Evolutionary conservation across 2,113 vertebrate genomes (phyloP).

Genomic region (Laticauda laticaudata): DNA sequence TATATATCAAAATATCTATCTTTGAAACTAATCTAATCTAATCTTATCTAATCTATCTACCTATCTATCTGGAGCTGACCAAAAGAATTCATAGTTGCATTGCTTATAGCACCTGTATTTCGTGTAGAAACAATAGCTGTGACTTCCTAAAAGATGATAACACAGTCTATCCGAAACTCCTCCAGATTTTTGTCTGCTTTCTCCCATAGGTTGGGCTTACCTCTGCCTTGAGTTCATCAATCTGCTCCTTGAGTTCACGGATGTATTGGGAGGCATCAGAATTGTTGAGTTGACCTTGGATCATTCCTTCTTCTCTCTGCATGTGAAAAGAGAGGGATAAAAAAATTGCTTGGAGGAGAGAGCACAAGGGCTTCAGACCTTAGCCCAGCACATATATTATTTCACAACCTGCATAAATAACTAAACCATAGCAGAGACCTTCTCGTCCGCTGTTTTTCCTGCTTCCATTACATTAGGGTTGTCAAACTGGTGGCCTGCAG

Average conservation of each 20-base stretch:
- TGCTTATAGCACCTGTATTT: background rate
- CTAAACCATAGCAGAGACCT: background rate
- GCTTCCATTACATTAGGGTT: background rate
- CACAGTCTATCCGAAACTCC: background rate
- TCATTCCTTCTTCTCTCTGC: constrained; percentile 89
- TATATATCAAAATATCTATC: too few relatives aligned
- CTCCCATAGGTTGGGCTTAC: constrained; percentile 60
- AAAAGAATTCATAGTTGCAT: background rate
- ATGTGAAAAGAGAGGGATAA: background rate
- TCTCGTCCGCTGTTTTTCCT: background rate
- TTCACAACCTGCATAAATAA: background rate
- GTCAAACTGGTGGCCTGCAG: too few relatives aligned
- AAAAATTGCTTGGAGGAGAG: background rate
- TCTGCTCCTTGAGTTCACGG: constrained; percentile 87
- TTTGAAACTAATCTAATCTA: too few relatives aligned
- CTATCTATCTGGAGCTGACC: too few relatives aligned
- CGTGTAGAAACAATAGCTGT: background rate
- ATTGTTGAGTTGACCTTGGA: constrained; percentile 91
- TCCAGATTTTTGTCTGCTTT: background rate
- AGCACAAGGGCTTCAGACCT: background rate
- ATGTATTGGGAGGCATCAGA: constrained; percentile 93
- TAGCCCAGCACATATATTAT: background rate
- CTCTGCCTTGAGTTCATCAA: constrained; percentile 89
- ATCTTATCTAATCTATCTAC: too few relatives aligned
- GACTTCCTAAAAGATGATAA: background rate